phyloP scores from a whole-genome alignment of 2,797 vertebrate species.

The Sandelia bainsii region DNA sequence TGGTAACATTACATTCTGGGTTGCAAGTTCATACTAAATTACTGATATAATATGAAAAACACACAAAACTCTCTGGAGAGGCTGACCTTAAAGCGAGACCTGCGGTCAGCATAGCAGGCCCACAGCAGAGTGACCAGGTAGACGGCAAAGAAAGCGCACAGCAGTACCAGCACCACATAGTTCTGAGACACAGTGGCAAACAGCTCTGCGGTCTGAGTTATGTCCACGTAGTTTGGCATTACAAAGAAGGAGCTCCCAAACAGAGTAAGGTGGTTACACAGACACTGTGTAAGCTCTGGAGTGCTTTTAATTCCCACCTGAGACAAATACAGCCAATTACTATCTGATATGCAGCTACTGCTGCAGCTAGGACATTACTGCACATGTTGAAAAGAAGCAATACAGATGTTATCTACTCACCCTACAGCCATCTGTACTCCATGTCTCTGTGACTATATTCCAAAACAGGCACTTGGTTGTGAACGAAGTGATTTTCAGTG shows the following conservation, averaged over 20 bases:
- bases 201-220: constrained; percentile 77
- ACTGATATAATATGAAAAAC: not conserved
- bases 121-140: constrained; percentile 83
- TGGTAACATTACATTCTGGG: too few species aligned
- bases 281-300: constrained; percentile 80
- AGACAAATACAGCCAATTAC: constrained; percentile 21
- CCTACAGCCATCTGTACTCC: constrained; percentile 80
- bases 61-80: not conserved
- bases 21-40: not conserved
- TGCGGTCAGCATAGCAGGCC: constrained; percentile 87
- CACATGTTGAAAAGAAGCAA: not conserved
- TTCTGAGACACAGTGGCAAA: constrained; percentile 83
- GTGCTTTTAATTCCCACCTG: constrained; percentile 81
- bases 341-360: not conserved
- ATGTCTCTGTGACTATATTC: constrained; percentile 46
- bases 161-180: constrained; percentile 85
- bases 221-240: constrained; percentile 85
- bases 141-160: constrained; percentile 84
- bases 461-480: constrained; percentile 82
- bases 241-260: constrained; percentile 88
- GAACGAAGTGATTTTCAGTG: constrained; percentile 59
- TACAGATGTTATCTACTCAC: constrained; percentile 57
- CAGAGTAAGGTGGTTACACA: constrained; percentile 89
- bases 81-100: constrained; percentile 83
- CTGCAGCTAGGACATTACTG: not conserved